Base-by-base conservation (phyloP, 1,140 invertebrate genomes). In the Trinorchestia longiramus region DNA sequence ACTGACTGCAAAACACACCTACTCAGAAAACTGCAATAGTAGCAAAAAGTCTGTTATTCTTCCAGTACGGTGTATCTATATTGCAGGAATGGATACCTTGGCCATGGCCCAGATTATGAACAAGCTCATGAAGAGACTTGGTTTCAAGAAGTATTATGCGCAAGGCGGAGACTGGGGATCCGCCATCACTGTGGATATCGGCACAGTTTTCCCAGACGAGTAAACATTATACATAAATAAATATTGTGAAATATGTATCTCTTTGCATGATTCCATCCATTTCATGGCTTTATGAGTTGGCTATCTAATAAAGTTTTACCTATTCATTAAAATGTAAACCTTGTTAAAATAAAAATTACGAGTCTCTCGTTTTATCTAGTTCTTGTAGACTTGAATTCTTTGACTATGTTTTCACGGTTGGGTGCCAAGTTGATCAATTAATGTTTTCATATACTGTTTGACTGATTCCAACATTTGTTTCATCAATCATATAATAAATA, bases 131-230 rank as follows among this genome's bases (percentile, higher is more conserved):
- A 97, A 97, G 0, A 98, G 98, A 92, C 97, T 99, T 0, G 98
- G 98, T 0, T 98, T 98, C 97, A 97, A 98, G 0, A 98, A 98
- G 97, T 99, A 98, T 97, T 98, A 99, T 95, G 97, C 98, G 0
- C 99, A 99, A 97, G 99, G 99, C 11, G 99, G 99, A 28, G 99
- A 99, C 97, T 98, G 98, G 98, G 98, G 98, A 0, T 97, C 98
- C 0, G 17, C 98, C 0, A 98, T 99, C 88, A 98, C 97, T 0
- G 96, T 97, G 0, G 97, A 97, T 95, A 97, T 99, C 97, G 98
- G 98, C 11, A 97, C 97, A 0, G 96, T 98, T 0, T 99, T 98
- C 97, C 98, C 98, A 0, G 44, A 94, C 92, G 41, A 11, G 92
- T 94, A 45, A 98, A 45, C 97, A 97, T 97, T 98, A 97, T 97